Conservation (phyloP, 1,140 invertebrate species). For the Ips nitidus region DNA sequence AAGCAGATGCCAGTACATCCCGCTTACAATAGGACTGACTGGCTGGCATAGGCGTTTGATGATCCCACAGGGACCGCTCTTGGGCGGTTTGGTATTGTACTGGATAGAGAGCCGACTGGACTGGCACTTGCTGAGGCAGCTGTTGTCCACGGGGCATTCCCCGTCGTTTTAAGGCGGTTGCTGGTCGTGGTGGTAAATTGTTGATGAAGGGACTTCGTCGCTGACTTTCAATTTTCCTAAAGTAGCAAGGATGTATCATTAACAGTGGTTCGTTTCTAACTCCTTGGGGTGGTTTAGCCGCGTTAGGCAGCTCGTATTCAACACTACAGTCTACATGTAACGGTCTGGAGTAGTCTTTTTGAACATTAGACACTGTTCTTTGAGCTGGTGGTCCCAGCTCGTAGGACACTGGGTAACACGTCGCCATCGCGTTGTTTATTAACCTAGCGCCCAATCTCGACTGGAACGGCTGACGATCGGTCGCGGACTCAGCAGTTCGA, state of each 20-base stretch:
- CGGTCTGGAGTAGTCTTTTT: conserved; percentile 75
- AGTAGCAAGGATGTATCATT: conserved; percentile 85
- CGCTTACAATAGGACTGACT: conserved; percentile 46
- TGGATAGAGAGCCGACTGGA: conserved; percentile 51
- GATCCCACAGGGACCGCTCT: conserved; percentile 50
- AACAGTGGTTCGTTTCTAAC: conserved; percentile 73
- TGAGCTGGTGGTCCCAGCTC: conserved; percentile 42
- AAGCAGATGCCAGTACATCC: conserved; percentile 41
- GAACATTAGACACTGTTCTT: conserved; percentile 50
- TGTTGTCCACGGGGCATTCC: conserved; percentile 40
- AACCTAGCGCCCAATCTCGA: conserved; percentile 48
- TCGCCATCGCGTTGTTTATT: conserved; percentile 44
- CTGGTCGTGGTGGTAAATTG: conserved; percentile 60
- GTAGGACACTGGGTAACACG: conserved; percentile 49
- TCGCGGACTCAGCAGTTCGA: conserved; percentile 21
- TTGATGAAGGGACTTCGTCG: conserved; percentile 74
- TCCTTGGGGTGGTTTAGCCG: conserved; percentile 76
- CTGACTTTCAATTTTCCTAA: conserved; percentile 75
- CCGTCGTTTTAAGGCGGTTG: conserved; percentile 49
- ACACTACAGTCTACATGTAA: conserved; percentile 82
- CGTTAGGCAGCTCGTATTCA: conserved; percentile 80
- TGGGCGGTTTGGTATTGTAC: conserved; percentile 46
- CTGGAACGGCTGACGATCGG: conserved; percentile 38
- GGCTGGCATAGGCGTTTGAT: conserved; percentile 54
- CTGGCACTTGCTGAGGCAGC: conserved; percentile 47